Evolutionary conservation across 2,113 vertebrate species (phyloP).

Genomic region (Osmerus mordax): DNA sequence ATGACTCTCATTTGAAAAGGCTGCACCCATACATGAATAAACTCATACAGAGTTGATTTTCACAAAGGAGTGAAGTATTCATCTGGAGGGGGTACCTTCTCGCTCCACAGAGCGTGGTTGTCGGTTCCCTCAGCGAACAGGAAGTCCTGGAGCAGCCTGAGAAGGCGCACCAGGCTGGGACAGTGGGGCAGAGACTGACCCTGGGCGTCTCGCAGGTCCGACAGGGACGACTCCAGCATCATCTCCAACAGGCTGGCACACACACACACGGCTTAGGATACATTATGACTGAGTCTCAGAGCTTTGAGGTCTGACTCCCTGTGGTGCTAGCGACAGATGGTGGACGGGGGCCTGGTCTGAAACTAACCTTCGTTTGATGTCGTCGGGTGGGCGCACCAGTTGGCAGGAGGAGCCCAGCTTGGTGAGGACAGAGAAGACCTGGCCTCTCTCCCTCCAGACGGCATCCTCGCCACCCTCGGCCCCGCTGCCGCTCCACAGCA

Average conservation of each 20-base stretch:
- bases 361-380: slow-evolving; percentile 90
- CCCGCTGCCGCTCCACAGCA: slow-evolving; percentile 86
- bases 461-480: slow-evolving; percentile 81
- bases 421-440: slow-evolving; percentile 96
- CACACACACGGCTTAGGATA: not conserved
- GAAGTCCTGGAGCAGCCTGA: slow-evolving; percentile 95
- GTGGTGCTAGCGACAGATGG: not conserved
- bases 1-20: not conserved
- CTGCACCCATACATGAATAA: not conserved
- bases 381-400: slow-evolving; percentile 86
- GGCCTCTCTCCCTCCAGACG: slow-evolving; percentile 88
- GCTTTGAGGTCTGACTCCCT: not conserved
- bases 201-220: slow-evolving; percentile 81
- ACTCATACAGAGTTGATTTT: not conserved
- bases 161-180: slow-evolving; percentile 84
- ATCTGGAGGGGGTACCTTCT: slow-evolving; percentile 78
- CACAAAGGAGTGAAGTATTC: not conserved
- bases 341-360: not conserved
- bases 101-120: slow-evolving; percentile 90
- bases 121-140: slow-evolving; percentile 88
- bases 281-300: not conserved
- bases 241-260: slow-evolving; percentile 87
- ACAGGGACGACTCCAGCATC: slow-evolving; percentile 96
- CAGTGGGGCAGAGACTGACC: slow-evolving; percentile 69
- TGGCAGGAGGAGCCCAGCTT: slow-evolving; percentile 90